Percentiles rank a stretch among this genome's conserved stretches.
These are phyloP conservation scores for Alligator mississippiensis DNA, from an alignment of 2,113 vertebrate genomes.

Conservation along the genomic window DNA sequence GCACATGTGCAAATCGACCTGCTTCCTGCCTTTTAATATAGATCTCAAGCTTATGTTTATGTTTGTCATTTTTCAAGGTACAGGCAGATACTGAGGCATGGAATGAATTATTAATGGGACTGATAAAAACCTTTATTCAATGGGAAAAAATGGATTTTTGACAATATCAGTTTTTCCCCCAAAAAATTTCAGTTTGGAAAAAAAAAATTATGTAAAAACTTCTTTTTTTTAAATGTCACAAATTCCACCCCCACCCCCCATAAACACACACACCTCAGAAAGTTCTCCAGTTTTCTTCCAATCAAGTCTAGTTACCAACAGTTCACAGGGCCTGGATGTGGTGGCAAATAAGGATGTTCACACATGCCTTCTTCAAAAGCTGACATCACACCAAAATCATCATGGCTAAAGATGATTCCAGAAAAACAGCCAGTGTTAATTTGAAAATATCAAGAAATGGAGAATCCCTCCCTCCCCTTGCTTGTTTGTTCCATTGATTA, in stretches of 20 bases:
- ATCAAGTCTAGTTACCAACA: too few relatives aligned
- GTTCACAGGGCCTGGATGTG: neutral
- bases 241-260: too few relatives aligned
- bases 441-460: neutral
- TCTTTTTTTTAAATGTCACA: too few relatives aligned
- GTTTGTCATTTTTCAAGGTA: neutral
- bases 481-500: neutral
- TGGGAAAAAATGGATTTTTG: neutral
- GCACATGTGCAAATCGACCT: too few relatives aligned
- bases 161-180: neutral
- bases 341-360: neutral
- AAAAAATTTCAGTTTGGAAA: too few relatives aligned
- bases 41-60: neutral
- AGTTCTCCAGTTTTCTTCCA: too few relatives aligned
- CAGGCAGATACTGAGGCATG: neutral
- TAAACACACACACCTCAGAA: too few relatives aligned
- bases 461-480: neutral
- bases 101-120: neutral
- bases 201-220: too few relatives aligned
- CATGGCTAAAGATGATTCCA: neutral
- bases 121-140: too few relatives aligned
- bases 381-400: neutral
- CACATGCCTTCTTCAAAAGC: neutral
- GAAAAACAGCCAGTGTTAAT: neutral
- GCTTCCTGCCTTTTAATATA: neutral